Evolutionary conservation across 1,140 invertebrate species (phyloP).

Genomic region (Heliconius melpomene): DNA sequence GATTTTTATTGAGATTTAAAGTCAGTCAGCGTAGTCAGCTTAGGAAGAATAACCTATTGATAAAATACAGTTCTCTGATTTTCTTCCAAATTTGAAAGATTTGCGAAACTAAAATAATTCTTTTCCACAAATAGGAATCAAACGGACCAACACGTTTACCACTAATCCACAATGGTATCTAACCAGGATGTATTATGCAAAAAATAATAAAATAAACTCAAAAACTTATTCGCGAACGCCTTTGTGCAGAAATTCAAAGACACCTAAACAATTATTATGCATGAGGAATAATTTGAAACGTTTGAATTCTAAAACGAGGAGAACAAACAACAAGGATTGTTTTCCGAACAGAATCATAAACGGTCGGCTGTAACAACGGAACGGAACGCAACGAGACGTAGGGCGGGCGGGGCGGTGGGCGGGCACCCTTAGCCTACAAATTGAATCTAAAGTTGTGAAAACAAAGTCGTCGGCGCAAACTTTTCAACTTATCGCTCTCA

Average conservation of each 20-base stretch:
- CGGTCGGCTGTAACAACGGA: constrained; percentile 47
- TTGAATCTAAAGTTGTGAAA: constrained; percentile 72
- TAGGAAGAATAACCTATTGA: too few species aligned
- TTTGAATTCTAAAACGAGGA: constrained; percentile 27
- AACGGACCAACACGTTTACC: too few species aligned
- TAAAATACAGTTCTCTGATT: too few species aligned
- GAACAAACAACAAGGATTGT: constrained; percentile 44
- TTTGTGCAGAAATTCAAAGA: neutral
- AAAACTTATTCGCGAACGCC: neutral
- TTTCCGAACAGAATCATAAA: constrained; percentile 56
- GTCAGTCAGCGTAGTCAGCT: too few species aligned
- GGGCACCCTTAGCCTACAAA: constrained; percentile 52
- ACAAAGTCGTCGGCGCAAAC: constrained; percentile 68
- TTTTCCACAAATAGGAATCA: too few species aligned
- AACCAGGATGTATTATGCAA: neutral
- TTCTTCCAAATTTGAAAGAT: too few species aligned
- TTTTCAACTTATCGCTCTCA: constrained; percentile 67
- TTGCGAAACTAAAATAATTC: too few species aligned
- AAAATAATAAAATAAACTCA: neutral
- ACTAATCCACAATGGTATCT: too few species aligned
- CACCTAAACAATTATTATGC: constrained; percentile 4
- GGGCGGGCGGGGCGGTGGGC: constrained; percentile 26
- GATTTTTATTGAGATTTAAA: too few species aligned
- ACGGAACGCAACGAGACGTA: neutral
- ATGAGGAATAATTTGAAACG: constrained; percentile 23